A percentile compares a stretch with the other conserved stretches of the same genome.
Evolutionary conservation across 2,888 invertebrate genomes (phyloP).

Genomic region (Cotesia congregata): DNA sequence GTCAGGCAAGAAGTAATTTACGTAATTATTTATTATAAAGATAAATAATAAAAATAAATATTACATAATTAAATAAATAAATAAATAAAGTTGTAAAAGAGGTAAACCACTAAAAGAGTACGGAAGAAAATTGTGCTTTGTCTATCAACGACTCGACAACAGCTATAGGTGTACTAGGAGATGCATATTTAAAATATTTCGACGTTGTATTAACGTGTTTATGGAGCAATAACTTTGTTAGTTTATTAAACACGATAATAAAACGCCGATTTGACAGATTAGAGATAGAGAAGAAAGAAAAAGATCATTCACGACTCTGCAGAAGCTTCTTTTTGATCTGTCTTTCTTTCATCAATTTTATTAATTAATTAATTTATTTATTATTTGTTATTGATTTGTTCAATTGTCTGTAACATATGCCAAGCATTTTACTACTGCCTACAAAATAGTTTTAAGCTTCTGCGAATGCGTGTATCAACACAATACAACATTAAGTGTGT

Average conservation of each 20-base stretch:
- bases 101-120: constrained; percentile 56
- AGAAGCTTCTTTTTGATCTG: constrained; percentile 54
- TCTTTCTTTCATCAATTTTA: constrained; percentile 32
- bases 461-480: constrained; percentile 55
- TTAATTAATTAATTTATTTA: background rate
- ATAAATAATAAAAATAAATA: constrained; percentile 48
- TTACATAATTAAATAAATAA: constrained; percentile 43
- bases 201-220: constrained; percentile 46
- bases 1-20: constrained; percentile 60
- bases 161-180: constrained; percentile 64
- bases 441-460: constrained; percentile 49
- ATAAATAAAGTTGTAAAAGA: constrained; percentile 46
- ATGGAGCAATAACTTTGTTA: constrained; percentile 26
- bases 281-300: constrained; percentile 31
- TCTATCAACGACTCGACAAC: constrained; percentile 71
- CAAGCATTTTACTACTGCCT: constrained; percentile 46
- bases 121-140: constrained; percentile 64
- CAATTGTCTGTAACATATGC: constrained; percentile 41
- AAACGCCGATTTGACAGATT: constrained; percentile 49
- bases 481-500: constrained; percentile 57
- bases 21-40: constrained; percentile 48
- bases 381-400: constrained; percentile 25
- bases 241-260: constrained; percentile 50
- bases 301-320: constrained; percentile 56
- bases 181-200: constrained; percentile 62